Conservation (phyloP, 1,140 invertebrate species). For the Conopomorpha cramerella region DNA sequence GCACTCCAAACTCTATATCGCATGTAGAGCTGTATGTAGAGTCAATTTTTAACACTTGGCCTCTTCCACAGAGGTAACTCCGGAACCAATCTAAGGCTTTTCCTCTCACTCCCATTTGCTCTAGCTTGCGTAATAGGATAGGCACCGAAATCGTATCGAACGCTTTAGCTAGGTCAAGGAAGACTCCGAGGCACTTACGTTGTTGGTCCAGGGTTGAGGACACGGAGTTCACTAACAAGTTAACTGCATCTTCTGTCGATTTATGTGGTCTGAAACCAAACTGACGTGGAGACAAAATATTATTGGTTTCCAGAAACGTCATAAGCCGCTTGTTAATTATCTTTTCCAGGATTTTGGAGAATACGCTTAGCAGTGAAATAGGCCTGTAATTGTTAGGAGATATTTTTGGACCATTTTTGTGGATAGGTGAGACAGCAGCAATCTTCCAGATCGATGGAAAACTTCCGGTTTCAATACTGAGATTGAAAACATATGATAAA, state of each 20-base stretch:
- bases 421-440: conserved; percentile 4
- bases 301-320: neutral
- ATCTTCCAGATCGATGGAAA: conserved; percentile 5
- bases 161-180: conserved; percentile 5
- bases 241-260: conserved; percentile 7
- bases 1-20: conserved; percentile 7
- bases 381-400: conserved; percentile 4
- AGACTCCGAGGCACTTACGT: conserved; percentile 2
- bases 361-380: conserved; percentile 3
- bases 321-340: conserved; percentile 3
- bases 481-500: conserved; percentile 4
- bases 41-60: conserved; percentile 18
- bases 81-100: conserved; percentile 3
- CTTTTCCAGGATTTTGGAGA: conserved; percentile 5
- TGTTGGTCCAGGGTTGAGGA: neutral
- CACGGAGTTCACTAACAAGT: neutral
- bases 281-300: conserved; percentile 1
- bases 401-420: conserved; percentile 1
- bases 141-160: conserved; percentile 4
- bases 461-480: conserved; percentile 3
- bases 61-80: conserved; percentile 12
- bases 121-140: conserved; percentile 3
- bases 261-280: conserved; percentile 7
- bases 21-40: too few relatives aligned
- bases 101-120: conserved; percentile 2